These are phyloP conservation scores for Sarcophaga subvicina DNA, from an alignment of 2,888 invertebrate genomes.

Conservation along the genomic window DNA sequence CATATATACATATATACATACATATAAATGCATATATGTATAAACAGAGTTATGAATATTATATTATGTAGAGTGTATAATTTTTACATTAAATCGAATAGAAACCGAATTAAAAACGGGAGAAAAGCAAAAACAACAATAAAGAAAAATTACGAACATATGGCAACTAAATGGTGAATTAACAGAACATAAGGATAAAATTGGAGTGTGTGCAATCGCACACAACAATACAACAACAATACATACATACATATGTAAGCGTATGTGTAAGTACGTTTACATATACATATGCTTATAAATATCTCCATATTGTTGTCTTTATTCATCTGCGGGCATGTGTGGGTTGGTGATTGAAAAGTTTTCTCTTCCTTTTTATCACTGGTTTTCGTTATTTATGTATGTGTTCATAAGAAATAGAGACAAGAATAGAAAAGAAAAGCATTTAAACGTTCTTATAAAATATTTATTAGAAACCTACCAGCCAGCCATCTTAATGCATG, in stretches of 20 bases:
- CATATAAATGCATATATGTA: too few relatives aligned
- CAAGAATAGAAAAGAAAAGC: background rate
- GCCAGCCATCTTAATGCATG: background rate
- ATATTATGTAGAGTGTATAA: conserved; percentile 2
- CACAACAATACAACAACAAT: background rate
- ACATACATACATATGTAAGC: background rate
- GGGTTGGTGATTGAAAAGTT: conserved; percentile 4
- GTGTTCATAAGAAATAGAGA: background rate
- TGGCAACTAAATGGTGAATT: conserved; percentile 62
- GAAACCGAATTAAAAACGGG: background rate
- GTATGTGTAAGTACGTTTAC: background rate
- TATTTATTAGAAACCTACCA: background rate
- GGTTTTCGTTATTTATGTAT: background rate
- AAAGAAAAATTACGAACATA: conserved; percentile 63
- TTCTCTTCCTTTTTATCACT: background rate
- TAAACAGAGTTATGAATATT: conserved; percentile 5
- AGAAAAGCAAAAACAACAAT: conserved; percentile 12
- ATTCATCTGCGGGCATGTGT: background rate
- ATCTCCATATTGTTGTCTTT: background rate
- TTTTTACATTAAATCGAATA: conserved; percentile 42
- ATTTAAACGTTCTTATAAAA: conserved; percentile 4
- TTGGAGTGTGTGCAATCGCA: background rate
- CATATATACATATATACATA: too few relatives aligned
- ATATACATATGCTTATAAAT: background rate
- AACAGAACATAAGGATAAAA: conserved; percentile 63